Conservation (phyloP, 1,140 invertebrate genomes). For the Drosophila takahashii region DNA sequence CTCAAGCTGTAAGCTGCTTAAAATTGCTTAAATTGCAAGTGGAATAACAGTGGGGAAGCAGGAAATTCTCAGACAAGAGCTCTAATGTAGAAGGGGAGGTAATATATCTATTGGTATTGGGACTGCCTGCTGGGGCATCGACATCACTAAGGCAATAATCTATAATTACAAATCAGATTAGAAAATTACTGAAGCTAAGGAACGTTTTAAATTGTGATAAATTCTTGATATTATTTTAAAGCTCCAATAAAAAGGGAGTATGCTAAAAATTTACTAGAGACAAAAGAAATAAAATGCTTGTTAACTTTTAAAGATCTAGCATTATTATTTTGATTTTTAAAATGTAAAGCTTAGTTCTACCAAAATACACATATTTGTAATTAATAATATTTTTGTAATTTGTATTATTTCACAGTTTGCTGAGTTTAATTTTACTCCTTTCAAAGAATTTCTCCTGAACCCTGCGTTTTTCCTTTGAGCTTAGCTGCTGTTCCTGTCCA, state of each 20-base stretch:
- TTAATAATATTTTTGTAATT: too few relatives aligned
- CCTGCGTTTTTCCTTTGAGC: background rate
- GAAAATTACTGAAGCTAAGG: background rate
- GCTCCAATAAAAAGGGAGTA: too few relatives aligned
- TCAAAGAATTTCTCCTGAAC: slow-evolving; percentile 18
- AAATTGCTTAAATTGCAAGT: slow-evolving; percentile 38
- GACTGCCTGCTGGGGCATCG: slow-evolving; percentile 19
- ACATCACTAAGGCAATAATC: background rate
- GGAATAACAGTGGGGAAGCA: background rate
- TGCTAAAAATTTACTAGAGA: too few relatives aligned
- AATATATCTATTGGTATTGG: background rate
- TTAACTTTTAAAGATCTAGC: too few relatives aligned
- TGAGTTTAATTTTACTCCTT: background rate
- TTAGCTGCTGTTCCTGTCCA: slow-evolving; percentile 9
- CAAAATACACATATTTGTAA: too few relatives aligned
- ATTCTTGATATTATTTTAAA: too few relatives aligned
- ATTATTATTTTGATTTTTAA: too few relatives aligned
- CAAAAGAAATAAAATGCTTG: too few relatives aligned
- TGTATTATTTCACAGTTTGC: slow-evolving; percentile 26
- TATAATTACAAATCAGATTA: slow-evolving; percentile 10
- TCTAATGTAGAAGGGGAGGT: background rate
- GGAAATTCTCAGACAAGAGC: background rate
- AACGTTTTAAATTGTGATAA: too few relatives aligned
- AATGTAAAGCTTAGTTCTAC: too few relatives aligned
- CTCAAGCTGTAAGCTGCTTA: slow-evolving; percentile 71